These are phyloP conservation scores for Heliconius nattereri DNA, from an alignment of 1,140 invertebrate genomes.

Conservation along the genomic window DNA sequence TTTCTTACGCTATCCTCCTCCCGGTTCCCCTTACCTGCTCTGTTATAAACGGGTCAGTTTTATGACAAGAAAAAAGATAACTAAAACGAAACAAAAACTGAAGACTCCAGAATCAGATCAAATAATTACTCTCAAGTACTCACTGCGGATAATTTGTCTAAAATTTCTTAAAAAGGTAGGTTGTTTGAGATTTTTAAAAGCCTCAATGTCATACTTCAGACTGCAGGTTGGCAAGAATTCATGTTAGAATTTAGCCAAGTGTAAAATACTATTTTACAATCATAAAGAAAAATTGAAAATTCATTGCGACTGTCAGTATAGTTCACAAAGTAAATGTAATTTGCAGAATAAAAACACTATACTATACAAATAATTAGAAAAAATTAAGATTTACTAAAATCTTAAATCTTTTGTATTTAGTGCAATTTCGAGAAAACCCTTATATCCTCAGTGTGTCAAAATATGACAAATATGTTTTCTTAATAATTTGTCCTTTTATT, in stretches of 20 bases:
- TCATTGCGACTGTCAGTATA: neutral
- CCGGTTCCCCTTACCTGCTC: too few species aligned
- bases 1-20: neutral
- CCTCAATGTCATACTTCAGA: neutral
- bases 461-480: too few species aligned
- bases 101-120: too few species aligned
- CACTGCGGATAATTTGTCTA: neutral
- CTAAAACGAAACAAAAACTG: too few species aligned
- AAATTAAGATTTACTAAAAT: too few species aligned
- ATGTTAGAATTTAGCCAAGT: conserved; percentile 4
- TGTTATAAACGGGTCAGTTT: too few species aligned
- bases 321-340: neutral
- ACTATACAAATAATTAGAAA: too few species aligned
- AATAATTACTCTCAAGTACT: neutral
- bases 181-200: neutral
- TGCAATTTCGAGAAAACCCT: too few species aligned
- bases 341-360: too few species aligned
- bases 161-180: neutral
- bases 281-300: neutral
- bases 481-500: neutral
- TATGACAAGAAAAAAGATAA: too few species aligned
- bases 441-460: too few species aligned
- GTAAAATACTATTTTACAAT: neutral
- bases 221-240: conserved; percentile 2
- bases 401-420: too few species aligned